Percentiles rank a stretch among this genome's conserved stretches.
Conservation (phyloP, 2,113 vertebrate species). For the Halichoeres trimaculatus region DNA sequence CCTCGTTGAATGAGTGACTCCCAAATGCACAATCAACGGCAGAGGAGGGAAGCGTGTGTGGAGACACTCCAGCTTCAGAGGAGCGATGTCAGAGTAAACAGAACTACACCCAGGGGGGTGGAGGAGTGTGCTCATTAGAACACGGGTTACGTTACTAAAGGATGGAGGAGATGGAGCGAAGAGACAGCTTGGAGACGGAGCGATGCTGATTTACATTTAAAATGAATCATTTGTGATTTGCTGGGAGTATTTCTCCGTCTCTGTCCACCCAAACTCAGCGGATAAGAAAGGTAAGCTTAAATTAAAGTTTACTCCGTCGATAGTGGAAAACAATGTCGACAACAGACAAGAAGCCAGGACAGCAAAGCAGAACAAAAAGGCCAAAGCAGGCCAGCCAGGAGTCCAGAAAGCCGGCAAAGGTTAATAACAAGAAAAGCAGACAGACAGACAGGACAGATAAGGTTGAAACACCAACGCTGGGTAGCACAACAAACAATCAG, state of each 20-base stretch:
- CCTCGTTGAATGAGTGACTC: conserved; percentile 26
- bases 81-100: conserved; percentile 37
- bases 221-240: conserved; percentile 46
- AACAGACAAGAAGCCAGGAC: background rate
- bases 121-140: conserved; percentile 25
- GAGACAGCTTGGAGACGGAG: conserved; percentile 11
- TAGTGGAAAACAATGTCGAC: background rate
- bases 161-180: conserved; percentile 16
- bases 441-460: background rate
- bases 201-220: conserved; percentile 44
- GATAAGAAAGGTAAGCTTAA: background rate
- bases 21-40: conserved; percentile 12
- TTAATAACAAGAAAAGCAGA: background rate
- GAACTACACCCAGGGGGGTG: conserved; percentile 28
- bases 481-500: background rate
- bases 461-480: background rate
- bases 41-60: conserved; percentile 2
- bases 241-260: conserved; percentile 21
- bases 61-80: conserved; percentile 16
- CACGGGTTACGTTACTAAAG: conserved; percentile 38
- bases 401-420: background rate
- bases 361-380: background rate
- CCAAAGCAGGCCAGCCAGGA: background rate
- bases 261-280: background rate
- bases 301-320: background rate